Evolutionary conservation across 1,140 invertebrate genomes (phyloP).

Genomic region (Ips typographus): DNA sequence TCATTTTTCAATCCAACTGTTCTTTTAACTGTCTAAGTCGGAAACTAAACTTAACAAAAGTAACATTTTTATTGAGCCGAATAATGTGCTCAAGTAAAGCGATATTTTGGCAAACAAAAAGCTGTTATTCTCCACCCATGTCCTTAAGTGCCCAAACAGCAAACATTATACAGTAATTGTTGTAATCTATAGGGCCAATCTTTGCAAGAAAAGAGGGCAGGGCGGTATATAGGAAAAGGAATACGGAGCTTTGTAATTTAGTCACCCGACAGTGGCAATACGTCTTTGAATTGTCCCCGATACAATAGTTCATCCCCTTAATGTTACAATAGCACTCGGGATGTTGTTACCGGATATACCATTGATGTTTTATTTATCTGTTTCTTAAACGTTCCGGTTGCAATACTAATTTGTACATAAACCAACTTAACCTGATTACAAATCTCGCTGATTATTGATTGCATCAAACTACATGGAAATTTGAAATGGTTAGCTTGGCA

Average conservation of each 20-base stretch:
- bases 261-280: slow-evolving; percentile 28
- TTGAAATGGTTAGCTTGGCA: too few relatives aligned
- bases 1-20: too few relatives aligned
- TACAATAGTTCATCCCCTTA: slow-evolving; percentile 18
- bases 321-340: slow-evolving; percentile 13
- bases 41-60: too few relatives aligned
- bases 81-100: slow-evolving; percentile 24
- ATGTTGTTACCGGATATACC: slow-evolving; percentile 26
- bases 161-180: slow-evolving; percentile 34
- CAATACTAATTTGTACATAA: too few relatives aligned
- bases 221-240: slow-evolving; percentile 11
- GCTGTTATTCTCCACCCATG: slow-evolving; percentile 27
- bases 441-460: too few relatives aligned
- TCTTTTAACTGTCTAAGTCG: too few relatives aligned
- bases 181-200: slow-evolving; percentile 30
- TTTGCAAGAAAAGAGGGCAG: slow-evolving; percentile 16
- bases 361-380: too few relatives aligned
- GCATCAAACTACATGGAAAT: too few relatives aligned
- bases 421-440: too few relatives aligned
- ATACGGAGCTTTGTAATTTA: slow-evolving; percentile 25
- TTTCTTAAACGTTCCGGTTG: too few relatives aligned
- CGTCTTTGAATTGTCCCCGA: slow-evolving; percentile 21
- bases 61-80: slow-evolving; percentile 13
- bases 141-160: slow-evolving; percentile 27
- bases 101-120: slow-evolving; percentile 28